Percentiles rank a stretch among this genome's conserved stretches.
phyloP scores from a whole-genome alignment of 2,113 vertebrate genomes.

The Bufo bufo region DNA sequence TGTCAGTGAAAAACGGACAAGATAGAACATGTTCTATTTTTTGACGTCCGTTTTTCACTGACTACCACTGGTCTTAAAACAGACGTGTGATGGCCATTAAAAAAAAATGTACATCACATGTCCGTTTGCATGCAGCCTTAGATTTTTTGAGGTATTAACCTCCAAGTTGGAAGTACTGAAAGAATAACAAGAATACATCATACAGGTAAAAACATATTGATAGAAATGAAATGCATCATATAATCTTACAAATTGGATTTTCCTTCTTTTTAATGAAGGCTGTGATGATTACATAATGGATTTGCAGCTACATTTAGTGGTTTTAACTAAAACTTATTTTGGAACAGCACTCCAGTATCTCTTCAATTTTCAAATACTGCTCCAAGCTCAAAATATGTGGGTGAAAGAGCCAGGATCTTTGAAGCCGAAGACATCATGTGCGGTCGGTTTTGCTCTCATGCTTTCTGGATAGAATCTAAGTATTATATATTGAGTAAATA shows the following conservation, averaged over 20 bases:
- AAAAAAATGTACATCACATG: no score
- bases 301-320: background rate
- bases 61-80: no score
- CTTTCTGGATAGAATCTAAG: background rate
- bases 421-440: background rate
- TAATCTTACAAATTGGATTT: background rate
- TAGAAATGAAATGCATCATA: background rate
- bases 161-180: background rate
- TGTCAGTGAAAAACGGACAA: no score
- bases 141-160: background rate
- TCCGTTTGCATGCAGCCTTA: no score
- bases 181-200: background rate
- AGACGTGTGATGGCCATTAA: no score
- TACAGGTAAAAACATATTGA: background rate
- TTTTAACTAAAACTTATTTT: background rate
- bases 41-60: no score
- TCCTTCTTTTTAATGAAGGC: background rate
- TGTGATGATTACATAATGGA: constrained; percentile 52
- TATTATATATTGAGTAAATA: background rate
- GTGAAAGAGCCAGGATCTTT: background rate
- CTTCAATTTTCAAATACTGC: background rate
- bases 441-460: background rate
- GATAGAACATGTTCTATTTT: no score
- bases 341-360: background rate
- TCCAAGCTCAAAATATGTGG: background rate